A percentile compares a stretch with the other conserved stretches of the same genome.
Conservation (phyloP, 2,888 invertebrate species). For the Melanchra persicariae region DNA sequence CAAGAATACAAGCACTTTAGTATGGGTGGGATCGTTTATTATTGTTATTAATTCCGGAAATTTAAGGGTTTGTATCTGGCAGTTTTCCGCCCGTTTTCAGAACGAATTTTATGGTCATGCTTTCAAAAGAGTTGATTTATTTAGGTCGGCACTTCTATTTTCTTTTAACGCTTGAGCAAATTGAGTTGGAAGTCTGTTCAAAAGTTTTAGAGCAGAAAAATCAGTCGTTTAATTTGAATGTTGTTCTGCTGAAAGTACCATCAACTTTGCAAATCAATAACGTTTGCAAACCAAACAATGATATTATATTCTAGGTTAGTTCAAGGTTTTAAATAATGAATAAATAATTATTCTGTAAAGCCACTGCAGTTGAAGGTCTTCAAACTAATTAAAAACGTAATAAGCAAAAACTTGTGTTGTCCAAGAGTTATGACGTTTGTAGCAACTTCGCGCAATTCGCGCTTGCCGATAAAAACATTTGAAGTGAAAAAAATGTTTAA, state of each 20-base stretch:
- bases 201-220: conserved; percentile 27
- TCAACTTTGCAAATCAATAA: conserved; percentile 31
- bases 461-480: conserved; percentile 49
- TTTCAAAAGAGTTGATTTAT: conserved; percentile 17
- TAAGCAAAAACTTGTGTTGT: conserved; percentile 34
- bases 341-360: conserved; percentile 6
- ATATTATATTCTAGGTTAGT: conserved; percentile 10
- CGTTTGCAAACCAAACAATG: conserved; percentile 15
- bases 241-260: conserved; percentile 14
- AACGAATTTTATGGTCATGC: conserved; percentile 6
- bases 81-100: conserved; percentile 23
- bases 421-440: conserved; percentile 23
- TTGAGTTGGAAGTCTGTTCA: conserved; percentile 5
- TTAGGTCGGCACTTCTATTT: not conserved
- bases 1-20: conserved; percentile 15
- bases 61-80: conserved; percentile 1
- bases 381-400: conserved; percentile 18
- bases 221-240: conserved; percentile 28
- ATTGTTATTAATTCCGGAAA: conserved; percentile 22
- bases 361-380: conserved; percentile 26
- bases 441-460: conserved; percentile 28
- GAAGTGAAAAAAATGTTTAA: conserved; percentile 36
- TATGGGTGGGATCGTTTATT: conserved; percentile 22
- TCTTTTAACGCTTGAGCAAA: conserved; percentile 26
- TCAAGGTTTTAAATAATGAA: conserved; percentile 16